Percentiles rank a stretch among this genome's conserved stretches.
Conservation (phyloP, 2,113 vertebrate species). For the Pundamilia nyererei region DNA sequence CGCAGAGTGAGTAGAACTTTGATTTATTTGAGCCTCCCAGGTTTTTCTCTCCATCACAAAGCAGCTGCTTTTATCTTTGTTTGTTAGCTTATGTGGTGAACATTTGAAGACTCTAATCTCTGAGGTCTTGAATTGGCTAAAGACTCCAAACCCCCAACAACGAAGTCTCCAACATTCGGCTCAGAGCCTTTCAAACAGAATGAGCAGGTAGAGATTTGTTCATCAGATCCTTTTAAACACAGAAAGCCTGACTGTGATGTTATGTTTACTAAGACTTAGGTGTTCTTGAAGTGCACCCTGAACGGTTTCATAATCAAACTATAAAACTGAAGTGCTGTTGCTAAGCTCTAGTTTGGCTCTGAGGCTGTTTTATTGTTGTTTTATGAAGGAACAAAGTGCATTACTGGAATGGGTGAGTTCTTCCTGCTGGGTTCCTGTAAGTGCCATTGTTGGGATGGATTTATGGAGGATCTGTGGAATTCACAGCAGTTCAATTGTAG, state of each 20-base stretch:
- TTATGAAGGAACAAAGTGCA: background rate
- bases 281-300: background rate
- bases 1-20: background rate
- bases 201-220: background rate
- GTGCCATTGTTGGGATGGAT: background rate
- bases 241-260: background rate
- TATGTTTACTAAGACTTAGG: background rate
- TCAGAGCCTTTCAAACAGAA: background rate
- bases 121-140: background rate
- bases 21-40: background rate
- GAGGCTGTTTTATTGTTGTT: background rate
- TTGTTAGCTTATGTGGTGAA: background rate
- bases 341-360: background rate
- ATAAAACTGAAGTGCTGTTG: background rate
- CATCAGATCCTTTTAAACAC: background rate
- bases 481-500: background rate
- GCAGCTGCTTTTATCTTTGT: background rate
- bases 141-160: background rate
- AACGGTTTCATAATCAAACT: background rate
- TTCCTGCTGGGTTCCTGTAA: background rate
- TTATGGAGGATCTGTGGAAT: background rate
- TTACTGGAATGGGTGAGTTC: background rate
- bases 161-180: background rate
- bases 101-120: background rate
- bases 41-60: background rate